phyloP scores from a whole-genome alignment of 1,140 invertebrate genomes.

The Panagrolaimus sp. region DNA sequence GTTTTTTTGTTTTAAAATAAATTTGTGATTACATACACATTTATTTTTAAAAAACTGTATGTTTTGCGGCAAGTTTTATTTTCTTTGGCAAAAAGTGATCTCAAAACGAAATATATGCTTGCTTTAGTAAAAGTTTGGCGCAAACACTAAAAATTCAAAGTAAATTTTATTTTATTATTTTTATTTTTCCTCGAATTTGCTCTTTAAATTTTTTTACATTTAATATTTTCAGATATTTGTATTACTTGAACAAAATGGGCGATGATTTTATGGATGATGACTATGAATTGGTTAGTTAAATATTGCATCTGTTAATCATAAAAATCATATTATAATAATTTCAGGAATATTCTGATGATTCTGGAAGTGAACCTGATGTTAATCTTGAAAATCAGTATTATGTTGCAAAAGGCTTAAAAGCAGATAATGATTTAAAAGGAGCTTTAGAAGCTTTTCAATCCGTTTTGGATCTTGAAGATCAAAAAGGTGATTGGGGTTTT shows the following conservation, averaged over 20 bases:
- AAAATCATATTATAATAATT: conserved; percentile 35
- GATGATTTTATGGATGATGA: conserved; percentile 38
- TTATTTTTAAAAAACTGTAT: no score
- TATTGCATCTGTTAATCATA: neutral
- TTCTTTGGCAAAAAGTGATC: no score
- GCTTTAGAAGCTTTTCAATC: conserved; percentile 92
- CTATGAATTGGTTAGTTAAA: conserved; percentile 42
- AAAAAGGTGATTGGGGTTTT: conserved; percentile 99
- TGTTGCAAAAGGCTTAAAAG: conserved; percentile 95
- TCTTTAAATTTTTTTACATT: no score
- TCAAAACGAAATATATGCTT: no score
- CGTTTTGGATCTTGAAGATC: conserved; percentile 75
- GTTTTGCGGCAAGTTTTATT: no score
- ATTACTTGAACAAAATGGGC: conserved; percentile 15
- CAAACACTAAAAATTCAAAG: no score
- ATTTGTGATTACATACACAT: no score
- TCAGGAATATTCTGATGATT: conserved; percentile 65
- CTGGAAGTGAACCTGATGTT: conserved; percentile 82
- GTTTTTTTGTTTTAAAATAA: no score
- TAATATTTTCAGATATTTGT: neutral
- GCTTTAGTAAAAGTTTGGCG: no score
- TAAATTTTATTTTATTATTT: no score
- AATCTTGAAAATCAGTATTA: conserved; percentile 99
- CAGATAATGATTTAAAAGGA: conserved; percentile 74
- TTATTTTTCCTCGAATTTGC: no score